Evolutionary conservation across 2,888 invertebrate species (phyloP), one percentile per base, ranked within the genome.

Genomic region (Pristionchus entomophagus): DNA sequence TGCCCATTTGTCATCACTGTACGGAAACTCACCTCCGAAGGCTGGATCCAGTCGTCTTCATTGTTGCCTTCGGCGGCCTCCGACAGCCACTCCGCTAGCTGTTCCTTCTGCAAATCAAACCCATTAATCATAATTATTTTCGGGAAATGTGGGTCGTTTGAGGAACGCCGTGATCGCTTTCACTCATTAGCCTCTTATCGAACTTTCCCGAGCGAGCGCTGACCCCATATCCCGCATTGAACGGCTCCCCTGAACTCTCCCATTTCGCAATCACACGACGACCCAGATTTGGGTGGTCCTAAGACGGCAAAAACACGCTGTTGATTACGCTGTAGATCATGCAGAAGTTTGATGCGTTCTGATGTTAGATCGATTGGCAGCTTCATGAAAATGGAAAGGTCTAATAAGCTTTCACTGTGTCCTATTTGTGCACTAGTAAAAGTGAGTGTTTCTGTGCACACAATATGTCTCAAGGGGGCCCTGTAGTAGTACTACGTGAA

Each of bases 81-180:
- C 14, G 73, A 73, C 88, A 90, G 87, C 90, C 90, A 90, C 26
- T 87, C 87, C 3, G 90, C 88, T 12, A 90, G 86, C 53, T 90
- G 86, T n/a, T 89, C 89, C 83, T 88, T 89, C 90, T 90, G 88
- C 69, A 90, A 85, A n/a, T 14, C 26, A 35, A 32, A 82, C 17
- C 49, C 26, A 80, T 51, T 41, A 29, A 53, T 81, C 6, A 19
- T 53, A 29, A 62, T 32, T 65, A 32, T 35, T 35, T 35, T 35
- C 65, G 65, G 32, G 10, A 35, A 32, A 35, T 35, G n/a, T 35
- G 35, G 32, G 35, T 35, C 65, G 32, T 8, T n/a, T n/a, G n/a
- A n/a, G n/a, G 29, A 29, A 65, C 65, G 32, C 32, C 65, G 32
- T 51, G n/a, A 56, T 5, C 22, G 69, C 69, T 69, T 69, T 69